phyloP scores from a whole-genome alignment of 2,888 invertebrate genomes.

The Agriopis aurantiaria region DNA sequence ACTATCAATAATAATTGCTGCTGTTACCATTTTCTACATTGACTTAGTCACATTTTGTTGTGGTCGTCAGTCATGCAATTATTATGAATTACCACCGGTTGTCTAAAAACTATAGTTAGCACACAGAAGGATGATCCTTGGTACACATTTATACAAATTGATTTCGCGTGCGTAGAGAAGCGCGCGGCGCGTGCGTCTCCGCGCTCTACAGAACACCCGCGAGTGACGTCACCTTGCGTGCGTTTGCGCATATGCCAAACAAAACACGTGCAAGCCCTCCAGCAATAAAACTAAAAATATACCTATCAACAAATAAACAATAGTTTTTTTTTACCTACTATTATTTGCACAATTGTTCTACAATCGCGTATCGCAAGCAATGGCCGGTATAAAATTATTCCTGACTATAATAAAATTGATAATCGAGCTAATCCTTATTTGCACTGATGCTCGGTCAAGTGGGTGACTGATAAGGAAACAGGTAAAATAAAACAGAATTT shows the following conservation, averaged over 20 bases:
- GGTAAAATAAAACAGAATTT: slow-evolving; percentile 66
- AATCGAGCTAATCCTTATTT: slow-evolving; percentile 81
- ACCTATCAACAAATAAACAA: slow-evolving; percentile 63
- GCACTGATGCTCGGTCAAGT: slow-evolving; percentile 79
- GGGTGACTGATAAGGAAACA: slow-evolving; percentile 75
- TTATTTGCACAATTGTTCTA: slow-evolving; percentile 80
- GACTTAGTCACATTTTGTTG: too few relatives aligned
- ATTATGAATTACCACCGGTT: too few relatives aligned
- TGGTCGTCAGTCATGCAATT: too few relatives aligned
- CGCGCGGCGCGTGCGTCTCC: not conserved
- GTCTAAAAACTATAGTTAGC: too few relatives aligned
- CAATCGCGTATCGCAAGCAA: slow-evolving; percentile 57
- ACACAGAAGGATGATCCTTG: too few relatives aligned
- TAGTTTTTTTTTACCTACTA: slow-evolving; percentile 39
- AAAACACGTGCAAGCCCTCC: slow-evolving; percentile 46
- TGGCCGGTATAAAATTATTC: slow-evolving; percentile 70
- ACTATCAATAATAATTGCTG: too few relatives aligned
- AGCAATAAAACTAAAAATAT: slow-evolving; percentile 47
- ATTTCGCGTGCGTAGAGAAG: not conserved
- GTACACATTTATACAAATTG: too few relatives aligned
- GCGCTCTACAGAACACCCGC: slow-evolving; percentile 17
- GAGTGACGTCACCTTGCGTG: slow-evolving; percentile 43
- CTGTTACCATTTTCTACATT: too few relatives aligned
- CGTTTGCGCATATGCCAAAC: slow-evolving; percentile 29
- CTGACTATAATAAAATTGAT: slow-evolving; percentile 77